phyloP scores from a whole-genome alignment of 2,797 vertebrate genomes.

The Prionace glauca region DNA sequence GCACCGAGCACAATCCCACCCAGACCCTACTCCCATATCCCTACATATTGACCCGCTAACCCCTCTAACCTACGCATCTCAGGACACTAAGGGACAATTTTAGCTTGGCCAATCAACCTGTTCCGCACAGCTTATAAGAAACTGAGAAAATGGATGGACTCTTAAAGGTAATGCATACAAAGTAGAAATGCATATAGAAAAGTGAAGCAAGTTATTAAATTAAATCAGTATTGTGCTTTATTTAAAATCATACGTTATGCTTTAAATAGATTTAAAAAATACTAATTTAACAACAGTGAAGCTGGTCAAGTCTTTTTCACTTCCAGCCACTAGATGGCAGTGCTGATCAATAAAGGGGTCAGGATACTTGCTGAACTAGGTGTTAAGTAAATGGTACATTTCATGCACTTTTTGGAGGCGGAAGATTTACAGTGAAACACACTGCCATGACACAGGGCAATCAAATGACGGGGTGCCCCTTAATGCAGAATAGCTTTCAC shows the following conservation, averaged over 20 bases:
- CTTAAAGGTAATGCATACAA: background rate
- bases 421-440: too few species aligned
- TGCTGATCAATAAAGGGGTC: background rate
- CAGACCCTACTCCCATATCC: too few species aligned
- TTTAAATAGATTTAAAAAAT: background rate
- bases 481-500: too few species aligned
- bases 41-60: too few species aligned
- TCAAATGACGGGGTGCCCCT: too few species aligned
- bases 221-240: background rate
- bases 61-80: too few species aligned
- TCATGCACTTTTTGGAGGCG: background rate
- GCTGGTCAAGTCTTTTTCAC: background rate
- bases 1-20: too few species aligned
- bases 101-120: too few species aligned
- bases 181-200: background rate
- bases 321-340: constrained; percentile 27
- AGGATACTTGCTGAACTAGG: background rate
- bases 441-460: too few species aligned
- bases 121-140: background rate
- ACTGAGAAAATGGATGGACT: background rate
- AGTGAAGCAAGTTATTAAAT: background rate
- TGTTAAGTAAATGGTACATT: background rate
- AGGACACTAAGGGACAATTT: too few species aligned
- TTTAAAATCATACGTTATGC: background rate
- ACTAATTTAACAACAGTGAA: background rate